These are phyloP conservation scores for Tricholaema leucomelas DNA, from an alignment of 2,113 vertebrate species.

Conservation along the genomic window DNA sequence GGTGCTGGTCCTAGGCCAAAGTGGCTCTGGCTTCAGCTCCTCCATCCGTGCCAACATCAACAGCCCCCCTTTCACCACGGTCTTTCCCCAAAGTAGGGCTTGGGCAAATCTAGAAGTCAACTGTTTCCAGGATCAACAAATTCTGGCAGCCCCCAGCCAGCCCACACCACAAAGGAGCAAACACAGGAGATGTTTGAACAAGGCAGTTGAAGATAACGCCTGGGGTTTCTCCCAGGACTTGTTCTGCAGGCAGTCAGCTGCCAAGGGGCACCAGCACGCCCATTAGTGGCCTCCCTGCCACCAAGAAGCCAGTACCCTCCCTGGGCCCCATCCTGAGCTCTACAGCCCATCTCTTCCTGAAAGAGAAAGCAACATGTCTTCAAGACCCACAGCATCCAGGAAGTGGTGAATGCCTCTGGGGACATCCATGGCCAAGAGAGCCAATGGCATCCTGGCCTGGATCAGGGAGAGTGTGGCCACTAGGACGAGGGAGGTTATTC, in stretches of 20 bases:
- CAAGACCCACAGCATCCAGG: neutral
- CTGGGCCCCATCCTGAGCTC: accelerated
- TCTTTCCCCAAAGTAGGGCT: neutral
- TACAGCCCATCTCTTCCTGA: neutral
- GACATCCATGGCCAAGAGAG: no score
- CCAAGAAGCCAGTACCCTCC: neutral
- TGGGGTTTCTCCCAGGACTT: neutral
- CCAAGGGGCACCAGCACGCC: no score
- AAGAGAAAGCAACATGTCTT: accelerated
- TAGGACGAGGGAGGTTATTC: no score
- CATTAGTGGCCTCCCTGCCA: neutral
- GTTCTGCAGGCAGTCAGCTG: neutral
- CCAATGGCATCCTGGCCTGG: no score
- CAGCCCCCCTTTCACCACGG: neutral
- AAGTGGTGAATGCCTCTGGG: neutral
- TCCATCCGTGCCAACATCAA: neutral
- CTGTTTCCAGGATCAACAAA: neutral
- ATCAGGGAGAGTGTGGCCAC: no score
- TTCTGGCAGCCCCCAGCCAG: neutral
- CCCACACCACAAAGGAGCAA: neutral
- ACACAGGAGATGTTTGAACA: neutral
- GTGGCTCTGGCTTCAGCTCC: neutral
- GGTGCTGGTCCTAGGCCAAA: neutral
- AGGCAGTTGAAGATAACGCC: neutral
- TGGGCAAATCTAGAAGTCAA: neutral